phyloP scores from a whole-genome alignment of 2,797 vertebrate species.

The Trachurus trachurus region DNA sequence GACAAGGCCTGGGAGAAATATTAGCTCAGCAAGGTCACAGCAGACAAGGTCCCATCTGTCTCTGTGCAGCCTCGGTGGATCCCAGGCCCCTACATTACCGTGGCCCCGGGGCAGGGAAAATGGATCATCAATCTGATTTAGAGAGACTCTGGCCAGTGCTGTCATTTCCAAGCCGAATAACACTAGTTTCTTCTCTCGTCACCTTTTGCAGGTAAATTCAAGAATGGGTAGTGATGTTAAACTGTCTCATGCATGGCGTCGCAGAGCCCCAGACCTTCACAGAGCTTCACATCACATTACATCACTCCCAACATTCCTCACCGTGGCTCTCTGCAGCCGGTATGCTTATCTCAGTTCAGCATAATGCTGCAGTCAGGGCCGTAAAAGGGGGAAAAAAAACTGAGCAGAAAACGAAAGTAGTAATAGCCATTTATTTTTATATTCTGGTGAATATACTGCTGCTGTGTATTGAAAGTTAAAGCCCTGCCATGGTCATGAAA shows the following conservation, averaged over 20 bases:
- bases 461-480: conserved; percentile 47
- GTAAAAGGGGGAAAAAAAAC: conserved; percentile 42
- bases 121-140: conserved; percentile 87
- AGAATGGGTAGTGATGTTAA: conserved; percentile 65
- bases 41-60: conserved; percentile 87
- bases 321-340: conserved; percentile 29
- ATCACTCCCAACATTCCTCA: conserved; percentile 55
- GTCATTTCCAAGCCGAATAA: conserved; percentile 75
- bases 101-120: conserved; percentile 80
- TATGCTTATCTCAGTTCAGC: conserved; percentile 28
- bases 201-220: conserved; percentile 74
- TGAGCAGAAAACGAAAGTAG: conserved; percentile 52
- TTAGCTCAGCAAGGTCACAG: conserved; percentile 84
- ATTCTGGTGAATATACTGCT: conserved; percentile 33
- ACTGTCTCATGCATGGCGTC: conserved; percentile 57
- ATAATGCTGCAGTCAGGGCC: conserved; percentile 31
- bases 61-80: conserved; percentile 75
- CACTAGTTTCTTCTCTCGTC: conserved; percentile 66
- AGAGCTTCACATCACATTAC: conserved; percentile 62
- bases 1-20: conserved; percentile 81
- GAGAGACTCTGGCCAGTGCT: conserved; percentile 70
- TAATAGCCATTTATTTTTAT: conserved; percentile 46
- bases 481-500: conserved; percentile 41
- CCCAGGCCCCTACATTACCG: conserved; percentile 77
- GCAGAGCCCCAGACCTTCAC: conserved; percentile 59